phyloP scores from a whole-genome alignment of 2,888 invertebrate species.

The Thysanoteuthis rhombus region DNA sequence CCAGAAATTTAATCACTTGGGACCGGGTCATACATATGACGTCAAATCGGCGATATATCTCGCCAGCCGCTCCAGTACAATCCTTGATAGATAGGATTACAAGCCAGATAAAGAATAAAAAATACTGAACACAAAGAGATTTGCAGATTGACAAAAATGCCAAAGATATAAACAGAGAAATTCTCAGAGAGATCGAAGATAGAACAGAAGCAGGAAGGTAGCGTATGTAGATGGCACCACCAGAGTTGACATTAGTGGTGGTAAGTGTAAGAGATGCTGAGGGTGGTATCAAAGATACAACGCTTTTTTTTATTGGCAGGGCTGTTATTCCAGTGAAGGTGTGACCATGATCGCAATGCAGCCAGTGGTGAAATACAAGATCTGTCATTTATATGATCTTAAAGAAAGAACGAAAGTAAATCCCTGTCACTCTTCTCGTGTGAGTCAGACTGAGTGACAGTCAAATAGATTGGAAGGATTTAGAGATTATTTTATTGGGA shows the following conservation, averaged over 20 bases:
- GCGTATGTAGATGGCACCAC: not conserved
- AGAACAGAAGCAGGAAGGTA: not conserved
- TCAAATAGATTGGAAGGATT: not conserved
- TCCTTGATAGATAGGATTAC: too few species aligned
- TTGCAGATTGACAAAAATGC: not conserved
- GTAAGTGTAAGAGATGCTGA: not conserved
- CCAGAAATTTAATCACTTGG: too few species aligned
- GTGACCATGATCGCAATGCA: not conserved
- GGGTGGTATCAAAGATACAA: not conserved
- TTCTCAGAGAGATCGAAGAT: not conserved
- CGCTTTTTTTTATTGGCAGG: not conserved
- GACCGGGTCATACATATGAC: too few species aligned
- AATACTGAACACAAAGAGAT: not conserved
- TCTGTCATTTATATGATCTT: not conserved
- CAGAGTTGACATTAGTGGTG: not conserved
- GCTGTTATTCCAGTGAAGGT: not conserved
- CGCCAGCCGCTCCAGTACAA: too few species aligned
- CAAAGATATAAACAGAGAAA: not conserved
- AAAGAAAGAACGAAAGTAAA: not conserved
- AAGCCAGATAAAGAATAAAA: not conserved
- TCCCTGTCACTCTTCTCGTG: not conserved
- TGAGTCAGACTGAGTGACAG: not conserved
- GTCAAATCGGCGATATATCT: too few species aligned
- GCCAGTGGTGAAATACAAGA: not conserved
- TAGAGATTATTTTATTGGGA: not conserved